phyloP scores from a whole-genome alignment of 2,888 invertebrate genomes.

The Euproctis similis region DNA sequence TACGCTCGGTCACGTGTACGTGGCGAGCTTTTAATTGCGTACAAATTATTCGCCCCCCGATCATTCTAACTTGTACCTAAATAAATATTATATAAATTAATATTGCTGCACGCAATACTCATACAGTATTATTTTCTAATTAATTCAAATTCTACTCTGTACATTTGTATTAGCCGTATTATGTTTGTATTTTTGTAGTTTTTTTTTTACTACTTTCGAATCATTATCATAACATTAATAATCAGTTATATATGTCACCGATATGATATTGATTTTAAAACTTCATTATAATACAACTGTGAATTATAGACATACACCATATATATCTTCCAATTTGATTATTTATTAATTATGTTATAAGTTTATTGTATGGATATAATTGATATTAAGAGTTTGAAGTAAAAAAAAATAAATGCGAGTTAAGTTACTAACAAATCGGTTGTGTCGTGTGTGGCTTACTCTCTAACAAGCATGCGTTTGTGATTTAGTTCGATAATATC shows the following conservation, averaged over 20 bases:
- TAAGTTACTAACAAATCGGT: constrained; percentile 71
- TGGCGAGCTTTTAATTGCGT: too few relatives aligned
- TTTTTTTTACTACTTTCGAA: constrained; percentile 42
- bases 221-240: too few relatives aligned
- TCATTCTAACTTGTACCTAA: too few relatives aligned
- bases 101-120: constrained; percentile 61
- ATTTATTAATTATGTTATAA: constrained; percentile 62
- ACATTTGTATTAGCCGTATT: constrained; percentile 62
- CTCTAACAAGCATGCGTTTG: constrained; percentile 74
- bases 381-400: constrained; percentile 59
- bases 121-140: constrained; percentile 74
- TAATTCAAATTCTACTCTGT: constrained; percentile 62
- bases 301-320: too few relatives aligned
- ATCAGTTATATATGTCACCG: too few relatives aligned
- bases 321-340: constrained; percentile 68
- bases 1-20: too few relatives aligned
- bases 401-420: too few relatives aligned
- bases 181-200: constrained; percentile 51
- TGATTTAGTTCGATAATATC: constrained; percentile 38
- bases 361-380: constrained; percentile 53
- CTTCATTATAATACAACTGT: constrained; percentile 32
- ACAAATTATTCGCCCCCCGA: too few relatives aligned
- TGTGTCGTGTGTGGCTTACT: constrained; percentile 74
- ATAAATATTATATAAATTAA: constrained; percentile 45
- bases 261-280: too few relatives aligned